Base-by-base conservation (phyloP, 2,888 invertebrate species). In the Scaptomyza cyrtandrae region DNA sequence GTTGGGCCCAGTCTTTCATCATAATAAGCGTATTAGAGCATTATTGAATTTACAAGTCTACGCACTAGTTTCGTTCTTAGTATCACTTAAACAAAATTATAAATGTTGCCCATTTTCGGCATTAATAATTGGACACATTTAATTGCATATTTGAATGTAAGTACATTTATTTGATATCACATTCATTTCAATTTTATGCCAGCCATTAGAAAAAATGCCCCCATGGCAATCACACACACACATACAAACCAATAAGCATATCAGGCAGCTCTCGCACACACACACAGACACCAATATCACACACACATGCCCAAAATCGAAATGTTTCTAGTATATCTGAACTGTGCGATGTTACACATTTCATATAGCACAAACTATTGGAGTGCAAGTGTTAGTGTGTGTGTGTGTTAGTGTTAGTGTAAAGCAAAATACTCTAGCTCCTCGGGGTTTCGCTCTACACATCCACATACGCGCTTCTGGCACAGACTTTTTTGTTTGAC, bases 121-220 rank as follows among this genome's bases (percentile, higher is more conserved):
- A 54, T 62, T 33, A 69, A 58, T 63, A 75, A 75, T 52, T 63
- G 65, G 58, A 24, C 14, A 7, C 24, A 61, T 65, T 71, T 76
- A 74, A 71, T 71, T 74, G 61, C 76, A 71, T 66, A 73, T 67
- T 60, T 45, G 19, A 49, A 60, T 82, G 61, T 66, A 66, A 69
- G 64, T 73, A 68, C 58, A 74, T 71, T 78, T 68, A 71, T 84
- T 81, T 79, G 69, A 79, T 85, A 76, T 71, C 62, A 77, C 85
- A 87, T 84, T 73, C 68, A 81, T 79, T 79, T 87, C 75, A 78
- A 79, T 82, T 81, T 80, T 65, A 75, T 85, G 73, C 68, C 62
- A 68, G 68, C 70, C 64, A 82, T 67, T 72, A 68, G 65, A 79
- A 87, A 78, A 87, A 74, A 70, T 77, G 56, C 80, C 78, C 71